Conservation (phyloP, 2,113 vertebrate species). For the Hemiscyllium ocellatum region DNA sequence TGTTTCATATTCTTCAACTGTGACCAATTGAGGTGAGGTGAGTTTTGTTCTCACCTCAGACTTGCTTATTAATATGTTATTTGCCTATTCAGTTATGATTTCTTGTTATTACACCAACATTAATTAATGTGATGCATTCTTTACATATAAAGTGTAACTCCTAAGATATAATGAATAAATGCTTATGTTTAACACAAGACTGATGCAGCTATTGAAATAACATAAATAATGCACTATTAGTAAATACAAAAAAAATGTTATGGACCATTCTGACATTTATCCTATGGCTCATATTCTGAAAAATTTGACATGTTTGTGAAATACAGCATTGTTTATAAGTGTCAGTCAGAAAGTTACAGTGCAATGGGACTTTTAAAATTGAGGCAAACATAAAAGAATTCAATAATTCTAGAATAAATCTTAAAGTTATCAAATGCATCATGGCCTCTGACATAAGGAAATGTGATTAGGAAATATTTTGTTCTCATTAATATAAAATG, state of each 20-base stretch:
- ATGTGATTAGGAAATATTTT: too few relatives aligned
- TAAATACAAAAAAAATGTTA: not conserved
- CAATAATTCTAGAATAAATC: not conserved
- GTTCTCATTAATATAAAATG: too few relatives aligned
- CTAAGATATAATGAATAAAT: not conserved
- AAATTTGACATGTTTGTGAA: not conserved
- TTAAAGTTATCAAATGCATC: not conserved
- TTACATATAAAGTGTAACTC: not conserved
- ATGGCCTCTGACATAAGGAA: not conserved
- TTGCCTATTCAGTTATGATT: not conserved
- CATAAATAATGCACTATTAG: not conserved
- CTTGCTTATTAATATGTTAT: not conserved
- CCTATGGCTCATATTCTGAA: not conserved
- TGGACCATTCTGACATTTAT: not conserved
- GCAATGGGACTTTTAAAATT: not conserved
- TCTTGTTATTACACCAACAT: not conserved
- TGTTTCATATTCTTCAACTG: not conserved
- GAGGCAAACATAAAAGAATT: not conserved
- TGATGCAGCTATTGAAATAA: not conserved
- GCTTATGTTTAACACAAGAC: not conserved
- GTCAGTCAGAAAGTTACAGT: not conserved
- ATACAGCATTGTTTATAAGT: not conserved
- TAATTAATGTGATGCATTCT: not conserved
- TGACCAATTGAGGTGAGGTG: not conserved
- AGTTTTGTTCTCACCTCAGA: not conserved